A percentile compares a stretch with the other conserved stretches of the same genome.
These are phyloP conservation scores for Tricholaema leucomelas DNA, from an alignment of 2,113 vertebrate species.

Conservation along the genomic window DNA sequence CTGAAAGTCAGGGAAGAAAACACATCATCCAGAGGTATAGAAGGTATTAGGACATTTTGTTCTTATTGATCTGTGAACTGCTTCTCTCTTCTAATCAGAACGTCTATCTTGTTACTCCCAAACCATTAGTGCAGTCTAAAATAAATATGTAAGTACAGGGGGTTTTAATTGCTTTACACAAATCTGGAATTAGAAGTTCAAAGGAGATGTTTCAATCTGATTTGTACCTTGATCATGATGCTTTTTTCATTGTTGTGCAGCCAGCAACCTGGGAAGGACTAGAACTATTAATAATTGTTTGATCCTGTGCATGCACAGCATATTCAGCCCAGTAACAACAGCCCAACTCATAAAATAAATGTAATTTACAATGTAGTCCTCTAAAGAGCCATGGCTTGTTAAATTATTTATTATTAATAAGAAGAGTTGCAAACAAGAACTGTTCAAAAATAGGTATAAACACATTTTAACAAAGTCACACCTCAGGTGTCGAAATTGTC, in stretches of 20 bases:
- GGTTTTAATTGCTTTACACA: slow-evolving; percentile 42
- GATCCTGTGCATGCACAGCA: slow-evolving; percentile 36
- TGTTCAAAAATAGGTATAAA: not conserved
- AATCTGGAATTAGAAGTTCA: slow-evolving; percentile 42
- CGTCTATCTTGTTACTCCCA: slow-evolving; percentile 12
- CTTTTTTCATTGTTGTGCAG: slow-evolving; percentile 46
- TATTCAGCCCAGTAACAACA: not conserved
- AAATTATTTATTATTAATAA: not conserved
- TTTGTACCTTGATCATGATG: slow-evolving; percentile 32
- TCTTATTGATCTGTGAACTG: slow-evolving; percentile 42
- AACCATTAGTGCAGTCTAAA: slow-evolving; percentile 33
- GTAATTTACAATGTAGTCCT: not conserved
- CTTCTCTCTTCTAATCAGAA: slow-evolving; percentile 30
- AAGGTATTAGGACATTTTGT: slow-evolving; percentile 9
- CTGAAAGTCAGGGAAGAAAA: slow-evolving; percentile 56
- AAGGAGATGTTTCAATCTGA: slow-evolving; percentile 19
- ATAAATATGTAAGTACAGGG: slow-evolving; percentile 10
- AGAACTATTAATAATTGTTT: slow-evolving; percentile 49
- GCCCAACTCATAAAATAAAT: not conserved
- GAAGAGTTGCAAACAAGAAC: not conserved
- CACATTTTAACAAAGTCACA: not conserved
- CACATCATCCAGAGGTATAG: slow-evolving; percentile 18
- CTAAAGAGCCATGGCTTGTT: not conserved
- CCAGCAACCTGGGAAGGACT: slow-evolving; percentile 11
- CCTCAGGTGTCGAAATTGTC: not conserved